Evolutionary conservation across 2,797 vertebrate genomes (phyloP), one percentile per base, ranked within the genome.

Genomic region (Benthosema pterotum): DNA sequence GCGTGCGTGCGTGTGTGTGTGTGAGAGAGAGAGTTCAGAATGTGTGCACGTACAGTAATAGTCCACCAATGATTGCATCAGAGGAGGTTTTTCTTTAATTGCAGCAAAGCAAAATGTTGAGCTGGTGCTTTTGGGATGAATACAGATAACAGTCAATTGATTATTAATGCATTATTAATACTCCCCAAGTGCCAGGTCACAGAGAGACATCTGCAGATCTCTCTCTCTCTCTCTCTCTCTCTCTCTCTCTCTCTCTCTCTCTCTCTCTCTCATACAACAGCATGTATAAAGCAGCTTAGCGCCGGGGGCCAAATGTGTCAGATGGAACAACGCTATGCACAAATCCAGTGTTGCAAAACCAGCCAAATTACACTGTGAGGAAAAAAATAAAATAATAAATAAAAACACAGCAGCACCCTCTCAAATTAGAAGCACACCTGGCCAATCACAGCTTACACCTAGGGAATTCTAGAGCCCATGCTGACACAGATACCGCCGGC

Each of bases 91-190:
- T 80, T 82, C 76, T 65, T 38, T 75, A 75, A 86, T 85, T 84
- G 79, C 70, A 73, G 83, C 77, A 77, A n/a, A 83, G 78, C 69
- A 42, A 64, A 83, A 83, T 78, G 68, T 53, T 71, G 61, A 63
- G 69, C 69, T 67, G 71, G 65, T 61, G 77, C 80, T 72, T 83
- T 65, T 49, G 72, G 83, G 74, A 72, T 78, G 68, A 79, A 87
- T 74, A 74, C 60, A 83, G 82, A 90, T 88, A 88, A 82, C 75
- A 79, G 77, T 80, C 79, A 86, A 91, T 91, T 90, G 88, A 91
- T 90, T 91, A 91, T 85, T 86, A 90, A 91, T 91, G 84, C 77
- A 87, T 87, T 91, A 89, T 89, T 88, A 89, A 88, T 87, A 79
- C 58, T 77, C 54, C 72, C 67, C 48, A 68, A 74, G 75, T 75